These are phyloP conservation scores for Zaprionus tsacasi DNA, from an alignment of 1,140 invertebrate genomes.

Conservation along the genomic window DNA sequence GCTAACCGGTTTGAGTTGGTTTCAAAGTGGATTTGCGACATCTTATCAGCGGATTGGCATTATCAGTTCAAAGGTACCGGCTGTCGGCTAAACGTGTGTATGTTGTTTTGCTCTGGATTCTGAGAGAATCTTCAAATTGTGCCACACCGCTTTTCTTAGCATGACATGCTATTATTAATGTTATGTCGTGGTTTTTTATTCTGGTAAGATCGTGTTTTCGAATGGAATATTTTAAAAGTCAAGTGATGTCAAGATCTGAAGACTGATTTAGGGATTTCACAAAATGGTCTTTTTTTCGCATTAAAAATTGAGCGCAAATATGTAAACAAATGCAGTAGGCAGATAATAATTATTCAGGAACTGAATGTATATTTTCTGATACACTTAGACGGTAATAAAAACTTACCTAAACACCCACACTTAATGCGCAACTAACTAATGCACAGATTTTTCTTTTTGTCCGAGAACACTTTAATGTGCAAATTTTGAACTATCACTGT, in stretches of 20 bases:
- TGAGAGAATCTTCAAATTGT: constrained; percentile 50
- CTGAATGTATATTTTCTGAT: background rate
- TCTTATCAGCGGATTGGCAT: constrained; percentile 63
- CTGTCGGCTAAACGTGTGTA: constrained; percentile 31
- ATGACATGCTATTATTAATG: constrained; percentile 45
- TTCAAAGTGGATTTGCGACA: constrained; percentile 57
- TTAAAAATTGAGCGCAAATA: background rate
- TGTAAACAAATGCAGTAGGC: background rate
- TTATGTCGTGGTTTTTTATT: constrained; percentile 31
- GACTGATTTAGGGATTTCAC: background rate
- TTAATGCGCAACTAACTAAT: background rate
- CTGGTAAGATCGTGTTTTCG: constrained; percentile 45
- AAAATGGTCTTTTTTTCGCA: too few species aligned
- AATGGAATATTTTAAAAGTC: constrained; percentile 58
- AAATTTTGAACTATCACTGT: constrained; percentile 10
- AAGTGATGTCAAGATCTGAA: background rate
- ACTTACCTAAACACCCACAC: constrained; percentile 6
- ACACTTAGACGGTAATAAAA: background rate
- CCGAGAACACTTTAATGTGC: background rate
- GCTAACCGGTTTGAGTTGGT: constrained; percentile 59
- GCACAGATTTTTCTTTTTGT: constrained; percentile 3
- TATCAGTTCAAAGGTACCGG: constrained; percentile 75
- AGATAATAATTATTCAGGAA: background rate
- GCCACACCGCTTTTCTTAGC: constrained; percentile 42
- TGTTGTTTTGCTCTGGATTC: constrained; percentile 47